A percentile compares a stretch with the other conserved stretches of the same genome.
Evolutionary conservation across 2,113 vertebrate genomes (phyloP).

Genomic region (Pygoscelis antarcticus): DNA sequence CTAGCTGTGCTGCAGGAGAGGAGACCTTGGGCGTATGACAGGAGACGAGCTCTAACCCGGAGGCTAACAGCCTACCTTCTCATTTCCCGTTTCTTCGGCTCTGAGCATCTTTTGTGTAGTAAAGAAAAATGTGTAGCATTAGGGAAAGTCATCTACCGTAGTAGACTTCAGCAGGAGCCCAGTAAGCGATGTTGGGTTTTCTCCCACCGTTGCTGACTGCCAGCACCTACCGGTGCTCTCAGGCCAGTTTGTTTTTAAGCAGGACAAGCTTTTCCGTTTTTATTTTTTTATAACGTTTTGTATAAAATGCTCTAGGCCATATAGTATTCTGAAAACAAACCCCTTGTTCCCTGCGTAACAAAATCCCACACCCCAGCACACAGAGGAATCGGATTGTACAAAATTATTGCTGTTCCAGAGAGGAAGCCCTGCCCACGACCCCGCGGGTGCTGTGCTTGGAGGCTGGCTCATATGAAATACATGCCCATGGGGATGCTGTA

Average conservation of each 20-base stretch:
- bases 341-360: not conserved
- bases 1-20: not conserved
- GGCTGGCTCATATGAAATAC: rapidly evolving
- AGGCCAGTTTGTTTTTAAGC: not conserved
- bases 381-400: not conserved
- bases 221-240: rapidly evolving
- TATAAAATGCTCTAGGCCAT: not conserved
- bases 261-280: not conserved
- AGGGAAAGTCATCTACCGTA: not conserved
- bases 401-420: not conserved
- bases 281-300: not conserved
- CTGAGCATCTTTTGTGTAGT: no score
- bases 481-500: rapidly evolving
- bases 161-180: not conserved
- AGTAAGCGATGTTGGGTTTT: rapidly evolving
- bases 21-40: not conserved
- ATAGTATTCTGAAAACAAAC: not conserved
- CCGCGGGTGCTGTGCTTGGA: rapidly evolving
- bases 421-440: not conserved
- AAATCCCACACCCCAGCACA: not conserved
- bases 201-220: rapidly evolving
- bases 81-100: rapidly evolving
- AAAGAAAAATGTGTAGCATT: no score
- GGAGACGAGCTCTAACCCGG: not conserved
- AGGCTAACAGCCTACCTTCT: no score